Evolutionary conservation across 2,113 vertebrate species (phyloP), one percentile per base, ranked within the genome.

Genomic region (Puma concolor): DNA sequence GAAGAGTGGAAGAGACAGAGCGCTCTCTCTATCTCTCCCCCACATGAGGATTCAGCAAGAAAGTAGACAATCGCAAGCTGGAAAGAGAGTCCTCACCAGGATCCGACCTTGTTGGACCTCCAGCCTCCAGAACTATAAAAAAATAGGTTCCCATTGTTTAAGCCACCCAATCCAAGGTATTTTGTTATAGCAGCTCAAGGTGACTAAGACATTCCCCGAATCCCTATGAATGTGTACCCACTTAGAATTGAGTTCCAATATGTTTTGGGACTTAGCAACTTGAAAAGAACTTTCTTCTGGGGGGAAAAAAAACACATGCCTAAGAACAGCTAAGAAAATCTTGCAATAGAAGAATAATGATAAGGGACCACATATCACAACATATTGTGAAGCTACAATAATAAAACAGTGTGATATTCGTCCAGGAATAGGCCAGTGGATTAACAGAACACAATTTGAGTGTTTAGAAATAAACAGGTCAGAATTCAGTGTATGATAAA

Each of bases 401-500:
- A 77, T 64, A 64, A 94, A 85, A 89, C 64, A 76, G 41, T 72
- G 29, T 79, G 36, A 23, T 2, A 71, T 38, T 19, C 66, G 4
- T 36, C 36, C 85, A 87, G 44, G 1, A 71, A 57, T 36, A 85
- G 79, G 80, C 15, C 67, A 83, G 9, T 23, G 85, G 15, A 83
- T 52, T 23, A 33, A 77, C 1, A 60, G 50, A 89, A 88, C 44
- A 87, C 2, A 44, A 87, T 79, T 29, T 12, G 14, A 80, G 52
- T 94, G 48, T 44, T 11, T 19, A 89, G 33, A 80, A 79, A 67
- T 60, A n/a, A 50, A 57, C 48, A 80, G 21, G 63, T 80, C 4
- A 91, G 48, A 92, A 80, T 71, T 93, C 81, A 69, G 36, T 27
- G 57, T 81, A 80, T 33, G 27, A 80, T n/a, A 79, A 96, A 94